A percentile compares a stretch with the other conserved stretches of the same genome.
Conservation (phyloP, 1,140 invertebrate genomes). For the Drosophila arizonae region DNA sequence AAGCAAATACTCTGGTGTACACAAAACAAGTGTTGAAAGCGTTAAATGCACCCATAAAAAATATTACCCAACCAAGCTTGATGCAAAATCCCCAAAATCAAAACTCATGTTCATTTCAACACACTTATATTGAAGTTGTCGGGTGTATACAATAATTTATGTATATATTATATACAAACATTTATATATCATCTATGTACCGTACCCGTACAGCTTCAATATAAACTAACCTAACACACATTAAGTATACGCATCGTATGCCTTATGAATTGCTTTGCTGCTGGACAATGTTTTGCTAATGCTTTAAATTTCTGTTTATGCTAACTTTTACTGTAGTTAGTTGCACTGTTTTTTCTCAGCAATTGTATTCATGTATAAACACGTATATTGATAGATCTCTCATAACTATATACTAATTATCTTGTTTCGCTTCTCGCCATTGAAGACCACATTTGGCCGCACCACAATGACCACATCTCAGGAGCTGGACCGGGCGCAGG, state of each 20-base stretch:
- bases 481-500: slow-evolving; percentile 92
- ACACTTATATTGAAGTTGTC: neutral
- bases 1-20: slow-evolving; percentile 13
- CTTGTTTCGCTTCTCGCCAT: slow-evolving; percentile 46
- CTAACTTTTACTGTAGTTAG: slow-evolving; percentile 23
- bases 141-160: neutral
- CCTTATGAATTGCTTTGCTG: slow-evolving; percentile 38
- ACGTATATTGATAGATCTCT: neutral
- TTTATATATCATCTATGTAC: too few species aligned
- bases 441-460: slow-evolving; percentile 89
- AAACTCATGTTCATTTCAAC: slow-evolving; percentile 39
- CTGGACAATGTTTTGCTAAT: slow-evolving; percentile 38
- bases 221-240: slow-evolving; percentile 7
- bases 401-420: slow-evolving; percentile 58
- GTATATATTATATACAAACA: too few species aligned
- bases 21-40: slow-evolving; percentile 30
- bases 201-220: neutral
- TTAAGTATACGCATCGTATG: slow-evolving; percentile 45
- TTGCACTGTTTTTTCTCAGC: neutral
- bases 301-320: slow-evolving; percentile 25
- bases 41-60: slow-evolving; percentile 45
- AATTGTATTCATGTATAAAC: neutral
- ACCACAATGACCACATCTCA: slow-evolving; percentile 89
- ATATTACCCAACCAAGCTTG: slow-evolving; percentile 5
- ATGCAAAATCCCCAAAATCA: slow-evolving; percentile 32